Evolutionary conservation across 2,888 invertebrate genomes (phyloP), one percentile per base, ranked within the genome.

Genomic region (Machimus atricapillus): DNA sequence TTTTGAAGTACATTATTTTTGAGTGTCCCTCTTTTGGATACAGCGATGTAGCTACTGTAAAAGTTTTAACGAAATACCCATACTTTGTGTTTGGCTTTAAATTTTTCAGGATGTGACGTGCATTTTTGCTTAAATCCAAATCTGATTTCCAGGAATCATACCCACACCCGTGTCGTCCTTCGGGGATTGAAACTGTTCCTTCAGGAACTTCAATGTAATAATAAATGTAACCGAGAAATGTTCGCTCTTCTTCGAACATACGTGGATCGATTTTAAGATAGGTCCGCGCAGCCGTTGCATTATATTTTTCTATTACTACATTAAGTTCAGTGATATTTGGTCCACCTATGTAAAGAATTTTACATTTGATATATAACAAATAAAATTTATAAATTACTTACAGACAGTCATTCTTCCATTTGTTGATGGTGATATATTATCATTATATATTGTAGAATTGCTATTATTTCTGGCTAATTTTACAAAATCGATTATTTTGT

Each of bases 21-120:
- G 97, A 97, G 92, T 97, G 96, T 2, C 97, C 98, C 52, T 98
- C 97, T 81, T 94, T 94, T 90, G 89, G 89, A 81, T 89, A 86
- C 31, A 94, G 94, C 91, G 96, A 96, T 83, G 96, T 95, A 16
- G 96, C 94, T 87, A 97, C 95, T 2, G 97, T 97, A 90, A 97
- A 96, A 0, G 99, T 98, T 93, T 97, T 97, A 0, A 99, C 97
- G 91, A 98, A 99, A 89, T 96, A 96, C 0, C 98, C 99, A 93
- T 99, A 99, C 89, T 96, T 96, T 0, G 98, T 98, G 92, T 94
- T 97, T 0, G 98, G 97, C 90, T 96, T 95, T n/a, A 98, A 94
- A 87, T 94, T 94, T 1, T 94, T 93, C 52, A 97, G 91, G 12
- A 95, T 93, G 89, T 95, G 93, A 89, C 94, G 93, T 27, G 93